phyloP scores from a whole-genome alignment of 2,888 invertebrate species.

The Atethmia centrago region DNA sequence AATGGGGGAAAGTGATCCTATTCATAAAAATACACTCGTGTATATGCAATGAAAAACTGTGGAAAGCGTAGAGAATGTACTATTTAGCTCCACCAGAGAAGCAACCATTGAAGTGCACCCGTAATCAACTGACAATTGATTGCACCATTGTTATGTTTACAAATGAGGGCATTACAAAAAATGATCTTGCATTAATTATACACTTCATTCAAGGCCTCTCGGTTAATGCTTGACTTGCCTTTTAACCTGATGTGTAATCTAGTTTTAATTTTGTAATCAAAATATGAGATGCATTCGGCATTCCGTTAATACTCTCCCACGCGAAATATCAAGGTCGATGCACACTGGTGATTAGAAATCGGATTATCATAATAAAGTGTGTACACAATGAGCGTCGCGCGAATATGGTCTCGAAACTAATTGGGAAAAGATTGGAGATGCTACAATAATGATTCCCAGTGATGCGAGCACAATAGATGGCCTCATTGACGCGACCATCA shows the following conservation, averaged over 20 bases:
- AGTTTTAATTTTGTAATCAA: conserved; percentile 65
- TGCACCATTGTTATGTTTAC: conserved; percentile 60
- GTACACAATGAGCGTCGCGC: conserved; percentile 59
- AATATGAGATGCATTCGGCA: conserved; percentile 65
- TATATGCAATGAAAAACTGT: conserved; percentile 66
- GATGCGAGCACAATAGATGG: conserved; percentile 70
- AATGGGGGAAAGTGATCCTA: conserved; percentile 72
- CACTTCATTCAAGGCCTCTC: conserved; percentile 58
- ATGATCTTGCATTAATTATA: conserved; percentile 60
- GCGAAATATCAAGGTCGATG: conserved; percentile 74
- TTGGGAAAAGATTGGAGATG: conserved; percentile 72
- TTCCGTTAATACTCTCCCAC: conserved; percentile 64
- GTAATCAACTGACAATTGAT: conserved; percentile 60
- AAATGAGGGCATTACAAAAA: conserved; percentile 57
- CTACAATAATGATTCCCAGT: conserved; percentile 66
- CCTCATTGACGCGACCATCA: conserved; percentile 65
- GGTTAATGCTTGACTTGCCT: conserved; percentile 62
- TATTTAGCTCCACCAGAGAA: conserved; percentile 31
- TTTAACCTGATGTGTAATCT: conserved; percentile 63
- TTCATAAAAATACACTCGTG: conserved; percentile 62
- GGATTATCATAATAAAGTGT: conserved; percentile 63
- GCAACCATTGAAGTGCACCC: conserved; percentile 53
- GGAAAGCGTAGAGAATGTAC: conserved; percentile 63
- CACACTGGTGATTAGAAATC: conserved; percentile 68
- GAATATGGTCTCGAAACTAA: conserved; percentile 67